These are phyloP conservation scores for Condylura cristata DNA, from an alignment of 2,113 vertebrate genomes.

Conservation along the genomic window DNA sequence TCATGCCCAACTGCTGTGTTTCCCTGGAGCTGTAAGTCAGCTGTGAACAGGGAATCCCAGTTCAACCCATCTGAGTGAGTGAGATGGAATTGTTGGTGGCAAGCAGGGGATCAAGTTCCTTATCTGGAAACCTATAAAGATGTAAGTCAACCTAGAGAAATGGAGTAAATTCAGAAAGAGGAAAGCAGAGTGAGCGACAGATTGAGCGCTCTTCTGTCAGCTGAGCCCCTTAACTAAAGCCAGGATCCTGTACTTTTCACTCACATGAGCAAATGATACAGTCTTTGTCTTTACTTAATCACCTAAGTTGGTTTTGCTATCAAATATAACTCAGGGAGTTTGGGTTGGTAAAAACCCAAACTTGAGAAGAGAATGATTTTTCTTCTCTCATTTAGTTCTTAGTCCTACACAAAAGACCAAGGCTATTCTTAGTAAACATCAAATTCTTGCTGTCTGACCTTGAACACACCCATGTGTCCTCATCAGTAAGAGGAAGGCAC, in stretches of 20 bases:
- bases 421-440: not conserved
- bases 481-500: not conserved
- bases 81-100: not conserved
- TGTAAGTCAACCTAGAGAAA: not conserved
- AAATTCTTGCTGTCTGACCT: slow-evolving; percentile 19
- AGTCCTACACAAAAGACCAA: not conserved
- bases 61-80: not conserved
- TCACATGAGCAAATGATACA: not conserved
- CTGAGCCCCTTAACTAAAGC: not conserved
- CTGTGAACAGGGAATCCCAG: not conserved
- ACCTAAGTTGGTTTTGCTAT: not conserved
- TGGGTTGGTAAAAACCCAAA: slow-evolving; percentile 27
- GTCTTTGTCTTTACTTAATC: not conserved
- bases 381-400: not conserved
- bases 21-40: not conserved
- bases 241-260: not conserved
- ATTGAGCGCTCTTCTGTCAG: not conserved
- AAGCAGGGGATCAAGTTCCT: not conserved
- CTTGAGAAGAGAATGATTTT: not conserved
- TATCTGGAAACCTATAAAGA: not conserved
- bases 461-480: not conserved
- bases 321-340: not conserved
- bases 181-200: not conserved
- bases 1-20: not conserved
- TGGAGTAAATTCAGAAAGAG: not conserved